These are phyloP conservation scores for Crotalus tigris DNA, from an alignment of 2,113 vertebrate genomes.

Conservation along the genomic window DNA sequence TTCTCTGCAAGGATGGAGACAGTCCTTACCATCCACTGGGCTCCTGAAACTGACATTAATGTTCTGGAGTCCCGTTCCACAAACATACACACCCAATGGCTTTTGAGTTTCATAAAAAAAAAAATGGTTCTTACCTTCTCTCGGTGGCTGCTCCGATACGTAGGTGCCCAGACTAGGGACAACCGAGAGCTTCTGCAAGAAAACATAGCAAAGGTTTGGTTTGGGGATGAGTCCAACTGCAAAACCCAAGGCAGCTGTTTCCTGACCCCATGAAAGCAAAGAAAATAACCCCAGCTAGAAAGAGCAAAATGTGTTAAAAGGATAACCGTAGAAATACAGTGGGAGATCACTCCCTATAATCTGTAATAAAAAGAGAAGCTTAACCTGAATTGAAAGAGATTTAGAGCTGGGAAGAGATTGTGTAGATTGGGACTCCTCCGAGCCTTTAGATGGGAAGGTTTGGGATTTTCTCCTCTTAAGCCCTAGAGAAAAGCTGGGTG, in stretches of 20 bases:
- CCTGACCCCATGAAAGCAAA: slow-evolving; percentile 12
- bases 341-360: slow-evolving; percentile 34
- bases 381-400: slow-evolving; percentile 41
- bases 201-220: slow-evolving; percentile 30
- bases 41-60: neutral
- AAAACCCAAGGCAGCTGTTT: neutral
- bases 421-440: slow-evolving; percentile 15
- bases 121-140: neutral
- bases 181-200: neutral
- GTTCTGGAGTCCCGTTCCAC: neutral
- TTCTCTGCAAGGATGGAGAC: neutral
- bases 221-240: neutral
- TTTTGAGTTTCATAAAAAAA: neutral
- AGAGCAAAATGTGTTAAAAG: slow-evolving; percentile 45
- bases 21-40: neutral
- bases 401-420: slow-evolving; percentile 28
- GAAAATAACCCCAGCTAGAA: slow-evolving; percentile 30
- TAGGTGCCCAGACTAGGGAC: neutral
- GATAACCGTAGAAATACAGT: slow-evolving; percentile 36
- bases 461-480: slow-evolving; percentile 41
- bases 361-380: slow-evolving; percentile 42
- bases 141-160: neutral
- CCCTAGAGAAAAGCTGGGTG: neutral
- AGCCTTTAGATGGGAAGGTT: slow-evolving; percentile 24
- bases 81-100: neutral